Evolutionary conservation across 1,140 invertebrate genomes (phyloP), one percentile per base, ranked within the genome.

Genomic region (Trichogramma pretiosum): DNA sequence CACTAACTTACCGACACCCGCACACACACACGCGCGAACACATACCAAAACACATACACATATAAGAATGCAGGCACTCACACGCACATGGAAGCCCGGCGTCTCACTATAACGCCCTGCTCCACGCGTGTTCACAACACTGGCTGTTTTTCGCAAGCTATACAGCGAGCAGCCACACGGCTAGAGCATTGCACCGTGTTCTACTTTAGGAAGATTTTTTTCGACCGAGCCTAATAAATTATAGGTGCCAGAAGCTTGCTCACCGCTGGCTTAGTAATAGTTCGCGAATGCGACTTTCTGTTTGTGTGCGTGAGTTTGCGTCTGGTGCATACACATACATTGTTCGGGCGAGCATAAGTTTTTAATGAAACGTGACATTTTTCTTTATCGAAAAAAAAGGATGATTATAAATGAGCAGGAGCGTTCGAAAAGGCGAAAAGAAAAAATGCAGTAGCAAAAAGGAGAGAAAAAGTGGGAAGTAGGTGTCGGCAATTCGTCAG

Each of bases 121-220:
- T 35, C 19, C 23, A 11, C 34, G 18, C 21, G 30, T 21, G n/a
- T 14, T 43, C 26, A 3, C 26, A 3, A 11, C 13, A 3, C 16
- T n/a, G n/a, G 13, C 39, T 51, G 34, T 51, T 52, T 52, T 47
- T 52, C 50, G 44, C 50, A 26, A 35, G n/a, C n/a, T n/a, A n/a
- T n/a, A n/a, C n/a, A 37, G 26, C 39, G 28, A 23, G 34, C 39
- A n/a, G n/a, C n/a, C n/a, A n/a, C n/a, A n/a, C n/a, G n/a, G n/a
- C n/a, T n/a, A n/a, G n/a, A n/a, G n/a, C n/a, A n/a, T n/a, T n/a
- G n/a, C n/a, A n/a, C n/a, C n/a, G 21, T 21, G 45, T 46, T 52
- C 50, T 47, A 52, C 50, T 52, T 52, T 52, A 26, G 50, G 39
- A 52, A 47, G 40, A 52, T 47, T 46, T 51, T 51, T 50, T 50